Evolutionary conservation across 2,888 invertebrate genomes (phyloP).

Genomic region (Synanthedon vespiformis): DNA sequence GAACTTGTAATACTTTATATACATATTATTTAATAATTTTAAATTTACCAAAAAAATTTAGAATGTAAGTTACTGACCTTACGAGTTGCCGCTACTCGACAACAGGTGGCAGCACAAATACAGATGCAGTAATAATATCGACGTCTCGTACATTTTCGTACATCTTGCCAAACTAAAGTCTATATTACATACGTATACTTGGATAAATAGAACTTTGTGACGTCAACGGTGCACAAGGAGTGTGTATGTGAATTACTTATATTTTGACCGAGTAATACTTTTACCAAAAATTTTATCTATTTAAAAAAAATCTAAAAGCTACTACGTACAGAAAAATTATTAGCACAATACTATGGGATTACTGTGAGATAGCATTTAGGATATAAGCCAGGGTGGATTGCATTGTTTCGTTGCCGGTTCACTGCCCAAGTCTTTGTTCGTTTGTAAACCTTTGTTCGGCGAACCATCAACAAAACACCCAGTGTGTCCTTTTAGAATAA

Average conservation of each 20-base stretch:
- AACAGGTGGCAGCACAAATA: conserved; percentile 20
- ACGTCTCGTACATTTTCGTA: conserved; percentile 14
- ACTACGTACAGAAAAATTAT: no score
- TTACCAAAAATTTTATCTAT: no score
- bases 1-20: no score
- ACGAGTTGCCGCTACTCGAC: conserved; percentile 8
- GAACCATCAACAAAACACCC: conserved; percentile 8
- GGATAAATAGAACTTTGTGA: conserved; percentile 15
- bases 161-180: conserved; percentile 14
- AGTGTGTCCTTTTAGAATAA: conserved; percentile 7
- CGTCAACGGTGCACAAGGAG: conserved; percentile 19
- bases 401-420: conserved; percentile 6
- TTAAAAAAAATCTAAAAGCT: no score
- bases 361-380: neutral
- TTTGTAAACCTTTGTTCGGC: conserved; percentile 10
- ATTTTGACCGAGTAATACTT: no score
- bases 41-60: no score
- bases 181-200: conserved; percentile 6
- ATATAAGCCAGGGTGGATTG: neutral
- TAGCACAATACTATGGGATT: no score
- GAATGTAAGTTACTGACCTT: no score
- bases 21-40: no score
- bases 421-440: conserved; percentile 9
- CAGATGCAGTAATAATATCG: conserved; percentile 26
- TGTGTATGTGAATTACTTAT: neutral